phyloP scores from a whole-genome alignment of 2,113 vertebrate species.

The Caranx ignobilis region DNA sequence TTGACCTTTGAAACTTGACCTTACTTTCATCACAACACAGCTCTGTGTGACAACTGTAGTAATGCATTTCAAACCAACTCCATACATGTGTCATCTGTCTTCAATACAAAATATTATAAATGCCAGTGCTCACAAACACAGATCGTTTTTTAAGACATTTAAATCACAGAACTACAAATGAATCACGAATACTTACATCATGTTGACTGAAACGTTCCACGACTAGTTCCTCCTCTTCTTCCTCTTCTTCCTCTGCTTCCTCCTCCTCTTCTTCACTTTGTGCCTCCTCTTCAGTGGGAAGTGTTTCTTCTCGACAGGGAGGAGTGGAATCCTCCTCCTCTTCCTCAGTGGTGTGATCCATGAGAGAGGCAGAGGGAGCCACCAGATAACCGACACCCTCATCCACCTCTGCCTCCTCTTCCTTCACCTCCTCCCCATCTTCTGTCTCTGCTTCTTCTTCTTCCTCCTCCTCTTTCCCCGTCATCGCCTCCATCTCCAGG shows the following conservation, averaged over 20 bases:
- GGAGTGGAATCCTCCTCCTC: conserved; percentile 12
- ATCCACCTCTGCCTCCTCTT: conserved; percentile 18
- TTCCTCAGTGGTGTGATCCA: not conserved
- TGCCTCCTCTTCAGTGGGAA: conserved; percentile 24
- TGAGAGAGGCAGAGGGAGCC: not conserved
- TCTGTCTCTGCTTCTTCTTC: conserved; percentile 3
- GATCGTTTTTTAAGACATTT: not conserved
- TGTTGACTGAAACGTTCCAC: conserved; percentile 47
- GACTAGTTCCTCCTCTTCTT: conserved; percentile 8
- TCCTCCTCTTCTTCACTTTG: conserved; percentile 1
- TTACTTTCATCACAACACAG: too few species aligned
- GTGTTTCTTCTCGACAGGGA: conserved; percentile 22
- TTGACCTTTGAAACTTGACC: too few species aligned
- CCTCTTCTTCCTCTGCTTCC: conserved; percentile 1
- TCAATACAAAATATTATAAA: too few species aligned
- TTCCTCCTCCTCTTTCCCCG: conserved; percentile 18
- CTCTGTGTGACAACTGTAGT: too few species aligned
- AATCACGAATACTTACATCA: conserved; percentile 52
- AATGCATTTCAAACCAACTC: too few species aligned
- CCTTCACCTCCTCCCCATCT: conserved; percentile 31
- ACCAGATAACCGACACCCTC: conserved; percentile 19
- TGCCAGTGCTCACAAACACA: not conserved
- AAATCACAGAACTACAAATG: not conserved
- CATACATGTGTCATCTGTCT: too few species aligned
- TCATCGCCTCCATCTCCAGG: conserved; percentile 55